Percentiles rank a stretch among this genome's conserved stretches.
Conservation (phyloP, 2,888 invertebrate species). For the Octonoba sinensis region DNA sequence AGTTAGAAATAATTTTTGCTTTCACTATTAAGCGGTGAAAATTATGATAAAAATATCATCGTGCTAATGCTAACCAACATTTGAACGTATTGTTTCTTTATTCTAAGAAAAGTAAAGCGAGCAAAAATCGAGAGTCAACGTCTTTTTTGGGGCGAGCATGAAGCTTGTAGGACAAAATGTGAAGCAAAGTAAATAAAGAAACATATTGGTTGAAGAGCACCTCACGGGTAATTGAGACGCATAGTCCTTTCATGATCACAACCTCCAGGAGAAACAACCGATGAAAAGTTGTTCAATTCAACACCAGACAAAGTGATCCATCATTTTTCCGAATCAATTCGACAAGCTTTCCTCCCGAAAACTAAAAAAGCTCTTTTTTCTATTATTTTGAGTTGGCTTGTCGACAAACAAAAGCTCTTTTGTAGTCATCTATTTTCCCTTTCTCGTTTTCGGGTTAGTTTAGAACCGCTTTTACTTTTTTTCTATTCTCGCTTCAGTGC, state of each 20-base stretch:
- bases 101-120: no score
- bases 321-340: conserved; percentile 61
- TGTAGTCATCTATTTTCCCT: conserved; percentile 45
- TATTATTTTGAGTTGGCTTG: conserved; percentile 33
- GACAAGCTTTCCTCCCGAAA: conserved; percentile 38
- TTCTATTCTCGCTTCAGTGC: neutral
- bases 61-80: no score
- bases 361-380: conserved; percentile 39
- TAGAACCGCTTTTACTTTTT: conserved; percentile 18
- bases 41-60: no score
- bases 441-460: conserved; percentile 45
- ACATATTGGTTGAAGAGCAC: no score
- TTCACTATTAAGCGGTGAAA: no score
- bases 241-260: conserved; percentile 14
- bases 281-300: conserved; percentile 53
- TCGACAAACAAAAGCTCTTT: conserved; percentile 49
- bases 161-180: no score
- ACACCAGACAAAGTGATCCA: conserved; percentile 53
- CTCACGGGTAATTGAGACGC: conserved; percentile 34
- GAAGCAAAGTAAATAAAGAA: no score
- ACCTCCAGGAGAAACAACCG: conserved; percentile 27
- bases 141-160: no score
- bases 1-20: no score
- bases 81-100: no score
- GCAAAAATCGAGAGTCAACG: no score